Evolutionary conservation across 2,113 vertebrate species (phyloP), one percentile per base, ranked within the genome.

Genomic region (Sinocyclocheilus anshuiensis): DNA sequence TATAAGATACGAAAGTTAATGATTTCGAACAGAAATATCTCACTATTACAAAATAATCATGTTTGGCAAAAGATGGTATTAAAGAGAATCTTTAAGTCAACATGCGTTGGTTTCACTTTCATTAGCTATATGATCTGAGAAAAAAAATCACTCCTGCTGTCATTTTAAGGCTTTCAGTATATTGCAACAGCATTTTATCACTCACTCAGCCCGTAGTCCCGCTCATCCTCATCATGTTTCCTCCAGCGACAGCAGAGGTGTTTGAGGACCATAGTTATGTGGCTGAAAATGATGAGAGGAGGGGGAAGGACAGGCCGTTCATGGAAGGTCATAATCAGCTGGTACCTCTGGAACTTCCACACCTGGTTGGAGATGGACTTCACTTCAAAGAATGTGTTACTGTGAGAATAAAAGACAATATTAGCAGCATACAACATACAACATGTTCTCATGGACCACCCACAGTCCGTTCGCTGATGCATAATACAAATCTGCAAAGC

Each of bases 311-410:
- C 98, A 0, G 98, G 98, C 77, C 97, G 96, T 93, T 99, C 98
- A 0, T 99, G 97, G 93, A 99, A 99, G 11, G 98, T 98, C 98
- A 99, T 99, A 87, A 99, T 99, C 84, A 99, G 96, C 91, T 99
- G 98, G 86, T 99, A 99, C 57, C 98, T 95, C 91, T 99, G 98
- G 93, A 99, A 99, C 93, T 99, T 99, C 98, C 98, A 99, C 9
- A 99, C 98, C 94, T 99, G 98, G 91, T 99, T 99, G 10, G 98
- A 99, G 94, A 99, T 99, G 83, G 98, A 99, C 94, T 99, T 99
- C 72, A 99, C 98, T 92, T 99, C 98, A 83, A 99, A 99, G 95
- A 99, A 99, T 0, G 98, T 99, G 84, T 99, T 99, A 91, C 98
- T 99, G 89, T 84, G 92, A 92, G 22, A 76, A 90, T 75, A 85